Conservation (phyloP, 1,140 invertebrate genomes). For the Drosophila orosa region DNA sequence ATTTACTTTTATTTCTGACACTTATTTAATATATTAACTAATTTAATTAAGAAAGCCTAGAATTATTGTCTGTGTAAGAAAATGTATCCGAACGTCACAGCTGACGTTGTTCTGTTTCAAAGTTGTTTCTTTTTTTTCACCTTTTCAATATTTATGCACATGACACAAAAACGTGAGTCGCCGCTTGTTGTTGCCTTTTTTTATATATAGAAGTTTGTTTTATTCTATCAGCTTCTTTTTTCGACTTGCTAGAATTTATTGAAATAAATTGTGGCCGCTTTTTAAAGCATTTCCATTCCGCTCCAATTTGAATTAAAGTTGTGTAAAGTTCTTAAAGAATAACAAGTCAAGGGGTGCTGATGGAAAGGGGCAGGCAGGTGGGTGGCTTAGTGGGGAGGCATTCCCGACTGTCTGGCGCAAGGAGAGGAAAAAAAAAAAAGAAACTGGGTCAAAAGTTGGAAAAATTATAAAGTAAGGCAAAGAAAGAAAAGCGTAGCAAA, state of each 20-base stretch:
- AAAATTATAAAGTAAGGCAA: conserved; percentile 74
- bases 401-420: conserved; percentile 57
- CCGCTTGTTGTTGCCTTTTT: conserved; percentile 32
- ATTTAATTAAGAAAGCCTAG: background rate
- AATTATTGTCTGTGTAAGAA: conserved; percentile 9
- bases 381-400: conserved; percentile 28
- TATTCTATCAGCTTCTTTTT: conserved; percentile 22
- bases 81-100: conserved; percentile 24
- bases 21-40: background rate
- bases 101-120: conserved; percentile 14
- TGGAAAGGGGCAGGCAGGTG: conserved; percentile 20
- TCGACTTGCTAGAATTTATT: conserved; percentile 36
- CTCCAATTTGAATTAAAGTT: conserved; percentile 44
- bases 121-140: conserved; percentile 37
- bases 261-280: conserved; percentile 33
- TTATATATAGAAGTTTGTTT: conserved; percentile 24
- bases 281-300: conserved; percentile 36
- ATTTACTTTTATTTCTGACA: background rate
- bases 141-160: conserved; percentile 65
- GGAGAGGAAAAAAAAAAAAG: conserved; percentile 22
- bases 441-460: conserved; percentile 80
- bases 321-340: conserved; percentile 43
- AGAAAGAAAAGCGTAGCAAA: conserved; percentile 72
- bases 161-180: conserved; percentile 73
- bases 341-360: background rate